Evolutionary conservation across 1,140 invertebrate species (phyloP).

Genomic region (Rhopalosiphum maidis): DNA sequence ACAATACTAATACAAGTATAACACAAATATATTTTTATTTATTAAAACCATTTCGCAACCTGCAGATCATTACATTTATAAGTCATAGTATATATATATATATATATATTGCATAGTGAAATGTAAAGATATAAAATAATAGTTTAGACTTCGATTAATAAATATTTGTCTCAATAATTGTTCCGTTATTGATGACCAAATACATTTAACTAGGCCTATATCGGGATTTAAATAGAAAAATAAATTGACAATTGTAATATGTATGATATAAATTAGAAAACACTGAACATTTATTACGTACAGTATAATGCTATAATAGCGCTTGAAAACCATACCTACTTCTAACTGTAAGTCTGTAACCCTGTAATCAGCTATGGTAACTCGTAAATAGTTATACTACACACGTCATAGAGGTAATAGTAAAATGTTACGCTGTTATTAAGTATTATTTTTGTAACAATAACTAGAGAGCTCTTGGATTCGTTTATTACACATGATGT

Average conservation of each 20-base stretch:
- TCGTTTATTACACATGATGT: neutral
- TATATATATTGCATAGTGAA: neutral
- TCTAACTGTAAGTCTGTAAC: neutral
- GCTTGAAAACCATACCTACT: neutral
- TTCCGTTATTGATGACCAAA: neutral
- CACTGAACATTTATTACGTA: neutral
- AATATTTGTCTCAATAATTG: neutral
- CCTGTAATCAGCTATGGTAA: neutral
- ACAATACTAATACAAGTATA: too few species aligned
- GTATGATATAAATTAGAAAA: neutral
- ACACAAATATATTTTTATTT: too few species aligned
- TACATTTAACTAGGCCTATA: neutral
- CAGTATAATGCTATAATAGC: neutral
- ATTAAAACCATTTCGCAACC: neutral
- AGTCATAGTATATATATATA: neutral
- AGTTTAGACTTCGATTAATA: neutral
- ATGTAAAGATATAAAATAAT: neutral
- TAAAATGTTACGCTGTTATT: neutral
- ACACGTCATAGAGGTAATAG: neutral
- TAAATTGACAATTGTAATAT: neutral
- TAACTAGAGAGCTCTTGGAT: constrained; percentile 14
- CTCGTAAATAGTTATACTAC: neutral
- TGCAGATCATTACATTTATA: neutral
- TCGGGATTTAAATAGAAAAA: neutral
- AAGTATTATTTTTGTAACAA: neutral